These are phyloP conservation scores for Agrochola litura DNA, from an alignment of 2,888 invertebrate species.

Conservation along the genomic window DNA sequence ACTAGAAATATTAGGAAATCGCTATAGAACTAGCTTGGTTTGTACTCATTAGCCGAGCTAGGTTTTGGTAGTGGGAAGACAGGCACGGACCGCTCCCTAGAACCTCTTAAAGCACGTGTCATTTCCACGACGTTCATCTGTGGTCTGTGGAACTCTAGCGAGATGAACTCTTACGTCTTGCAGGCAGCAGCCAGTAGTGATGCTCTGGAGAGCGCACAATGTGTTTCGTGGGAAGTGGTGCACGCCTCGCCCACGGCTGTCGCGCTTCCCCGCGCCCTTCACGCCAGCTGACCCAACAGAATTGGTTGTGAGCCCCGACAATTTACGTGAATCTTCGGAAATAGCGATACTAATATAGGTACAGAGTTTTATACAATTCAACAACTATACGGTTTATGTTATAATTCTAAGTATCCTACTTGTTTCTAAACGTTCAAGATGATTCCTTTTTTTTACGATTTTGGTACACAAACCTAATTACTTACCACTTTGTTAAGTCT, in stretches of 20 bases:
- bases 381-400: too few relatives aligned
- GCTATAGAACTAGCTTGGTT: not conserved
- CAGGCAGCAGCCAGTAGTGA: not conserved
- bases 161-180: not conserved
- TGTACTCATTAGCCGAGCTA: not conserved
- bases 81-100: not conserved
- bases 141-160: not conserved
- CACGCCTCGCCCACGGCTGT: not conserved
- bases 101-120: not conserved
- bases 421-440: too few relatives aligned
- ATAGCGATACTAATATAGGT: too few relatives aligned
- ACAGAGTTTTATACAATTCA: too few relatives aligned
- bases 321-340: not conserved
- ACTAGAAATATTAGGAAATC: not conserved
- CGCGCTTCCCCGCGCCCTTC: not conserved
- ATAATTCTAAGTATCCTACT: too few relatives aligned
- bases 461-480: too few relatives aligned
- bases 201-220: not conserved
- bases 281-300: not conserved
- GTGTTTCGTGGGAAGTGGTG: slow-evolving; percentile 4
- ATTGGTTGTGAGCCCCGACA: not conserved
- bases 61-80: not conserved
- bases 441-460: too few relatives aligned
- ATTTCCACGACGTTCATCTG: not conserved
- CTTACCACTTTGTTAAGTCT: too few relatives aligned